Evolutionary conservation across 2,797 vertebrate genomes (phyloP), one percentile per base, ranked within the genome.

Genomic region (Chaetophractus vellerosus): DNA sequence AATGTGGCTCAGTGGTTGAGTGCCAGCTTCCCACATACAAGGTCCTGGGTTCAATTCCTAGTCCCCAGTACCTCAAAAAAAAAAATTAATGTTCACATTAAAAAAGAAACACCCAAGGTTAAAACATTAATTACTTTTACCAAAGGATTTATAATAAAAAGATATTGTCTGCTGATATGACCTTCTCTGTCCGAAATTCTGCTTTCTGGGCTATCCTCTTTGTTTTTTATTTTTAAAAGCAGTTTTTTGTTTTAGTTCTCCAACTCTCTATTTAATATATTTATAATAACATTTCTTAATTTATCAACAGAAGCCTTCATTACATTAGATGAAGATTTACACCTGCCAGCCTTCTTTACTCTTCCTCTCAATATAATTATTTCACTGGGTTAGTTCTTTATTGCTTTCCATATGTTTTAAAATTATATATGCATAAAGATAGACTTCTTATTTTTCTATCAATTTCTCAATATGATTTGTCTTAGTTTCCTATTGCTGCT

Each of bases 141-240:
- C 66, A 64, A 88, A 18, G 28, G 28, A 61, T 63, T 52, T 82
- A 55, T 24, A 50, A 86, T 76, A 33, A 92, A 78, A 92, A 50
- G 19, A 1, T 50, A 31, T 55, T 55, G 6, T 84, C 41, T 84
- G 31, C 12, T 69, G 41, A 52, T 63, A 36, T 83, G 9, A 48
- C 4, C 7, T 23, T 80, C 36, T 78, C 85, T 50, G 50, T 14
- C 24, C 59, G 31, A 74, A 93, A 68, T 64, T 55, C 8, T 28
- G 78, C 24, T 57, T 76, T 69, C 71, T 76, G 33, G 28, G 28
- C 69, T 45, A 28, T 33, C 24, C 24, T 12, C 19, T 45, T 45
- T 52, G 15, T 52, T 81, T 66, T 66, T 33, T 86, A 3, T 26
- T 66, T 55, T 87, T 31, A 14, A 33, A 71, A 63, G 45, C 38